phyloP scores from a whole-genome alignment of 2,888 invertebrate genomes.

The Schizaphis graminum region DNA sequence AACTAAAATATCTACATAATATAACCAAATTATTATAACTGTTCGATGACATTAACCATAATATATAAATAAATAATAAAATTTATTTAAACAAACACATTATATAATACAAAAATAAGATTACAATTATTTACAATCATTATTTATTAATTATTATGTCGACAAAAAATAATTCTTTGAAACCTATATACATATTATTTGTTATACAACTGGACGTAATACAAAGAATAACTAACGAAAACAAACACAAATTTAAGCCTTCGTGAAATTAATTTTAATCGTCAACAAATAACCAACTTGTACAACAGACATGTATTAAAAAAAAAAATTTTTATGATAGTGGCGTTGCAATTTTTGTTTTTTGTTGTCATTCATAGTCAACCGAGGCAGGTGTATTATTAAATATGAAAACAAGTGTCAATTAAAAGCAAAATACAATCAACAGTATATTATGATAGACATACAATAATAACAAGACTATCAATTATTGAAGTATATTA shows the following conservation, averaged over 20 bases:
- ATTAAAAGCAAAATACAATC: neutral
- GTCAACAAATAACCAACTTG: neutral
- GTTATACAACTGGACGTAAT: neutral
- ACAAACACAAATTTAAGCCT: neutral
- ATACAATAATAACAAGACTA: neutral
- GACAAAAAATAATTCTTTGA: neutral
- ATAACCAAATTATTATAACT: neutral
- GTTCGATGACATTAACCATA: neutral
- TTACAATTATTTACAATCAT: neutral
- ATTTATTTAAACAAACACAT: neutral
- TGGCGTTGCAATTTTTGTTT: neutral
- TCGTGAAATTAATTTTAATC: neutral
- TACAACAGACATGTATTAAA: neutral
- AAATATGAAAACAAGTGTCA: neutral
- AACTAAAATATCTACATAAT: neutral
- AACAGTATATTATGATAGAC: neutral
- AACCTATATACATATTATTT: neutral
- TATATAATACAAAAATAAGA: neutral
- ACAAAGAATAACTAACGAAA: neutral
- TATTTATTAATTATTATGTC: neutral
- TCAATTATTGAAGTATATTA: neutral
- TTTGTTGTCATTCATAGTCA: neutral
- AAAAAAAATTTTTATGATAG: neutral
- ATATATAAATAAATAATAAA: neutral
- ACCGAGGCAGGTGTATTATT: neutral